Evolutionary conservation across 1,140 invertebrate species (phyloP).

Genomic region (Lamellibrachia luymesi): DNA sequence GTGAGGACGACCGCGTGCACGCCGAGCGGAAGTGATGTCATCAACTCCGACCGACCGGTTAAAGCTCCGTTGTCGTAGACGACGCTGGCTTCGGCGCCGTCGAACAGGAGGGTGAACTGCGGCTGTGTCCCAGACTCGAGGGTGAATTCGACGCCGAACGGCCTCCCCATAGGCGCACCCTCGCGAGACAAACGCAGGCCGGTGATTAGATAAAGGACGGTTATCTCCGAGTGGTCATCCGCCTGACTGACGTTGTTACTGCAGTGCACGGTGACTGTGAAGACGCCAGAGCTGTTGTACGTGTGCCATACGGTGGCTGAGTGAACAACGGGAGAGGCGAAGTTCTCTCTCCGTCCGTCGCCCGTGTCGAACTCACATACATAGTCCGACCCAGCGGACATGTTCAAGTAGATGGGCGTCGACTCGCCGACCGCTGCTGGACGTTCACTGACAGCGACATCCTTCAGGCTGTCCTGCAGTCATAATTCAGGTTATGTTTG

Average conservation of each 20-base stretch:
- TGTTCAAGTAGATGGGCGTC: conserved; percentile 6
- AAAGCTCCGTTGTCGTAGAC: background rate
- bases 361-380: conserved; percentile 20
- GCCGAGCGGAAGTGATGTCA: background rate
- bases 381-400: conserved; percentile 19
- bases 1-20: background rate
- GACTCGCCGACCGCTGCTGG: conserved; percentile 5
- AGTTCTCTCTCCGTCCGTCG: background rate
- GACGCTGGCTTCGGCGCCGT: background rate
- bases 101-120: background rate
- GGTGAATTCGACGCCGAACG: background rate
- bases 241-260: background rate
- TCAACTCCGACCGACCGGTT: background rate
- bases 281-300: background rate
- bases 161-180: background rate
- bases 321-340: background rate
- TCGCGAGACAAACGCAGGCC: background rate
- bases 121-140: background rate
- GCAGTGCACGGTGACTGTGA: background rate
- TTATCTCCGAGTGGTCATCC: background rate
- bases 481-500: background rate
- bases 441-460: background rate
- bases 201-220: background rate
- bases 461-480: background rate
- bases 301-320: background rate